A percentile compares a stretch with the other conserved stretches of the same genome.
phyloP scores from a whole-genome alignment of 2,888 invertebrate species.

The Candidula unifasciata region DNA sequence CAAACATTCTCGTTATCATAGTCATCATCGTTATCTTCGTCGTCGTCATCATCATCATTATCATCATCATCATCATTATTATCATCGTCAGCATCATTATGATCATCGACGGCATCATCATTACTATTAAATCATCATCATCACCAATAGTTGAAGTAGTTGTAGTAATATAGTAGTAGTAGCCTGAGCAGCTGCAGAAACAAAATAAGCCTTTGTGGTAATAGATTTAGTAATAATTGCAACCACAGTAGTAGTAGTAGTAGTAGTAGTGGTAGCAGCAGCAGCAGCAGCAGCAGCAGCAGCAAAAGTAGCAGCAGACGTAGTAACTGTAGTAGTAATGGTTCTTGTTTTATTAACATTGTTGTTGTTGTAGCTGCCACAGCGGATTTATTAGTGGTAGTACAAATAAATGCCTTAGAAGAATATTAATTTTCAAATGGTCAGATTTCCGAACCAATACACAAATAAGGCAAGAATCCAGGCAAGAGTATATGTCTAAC shows the following conservation, averaged over 20 bases:
- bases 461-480: too few species aligned
- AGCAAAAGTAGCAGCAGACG: background rate
- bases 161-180: background rate
- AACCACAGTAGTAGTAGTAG: background rate
- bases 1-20: constrained; percentile 50
- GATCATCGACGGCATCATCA: constrained; percentile 34
- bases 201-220: background rate
- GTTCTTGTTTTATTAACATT: background rate
- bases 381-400: too few species aligned
- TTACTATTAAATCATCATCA: background rate
- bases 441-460: too few species aligned
- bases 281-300: background rate
- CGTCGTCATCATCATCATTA: constrained; percentile 50
- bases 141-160: too few species aligned
- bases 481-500: too few species aligned
- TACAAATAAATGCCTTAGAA: too few species aligned
- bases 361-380: too few species aligned
- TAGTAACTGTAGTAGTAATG: background rate
- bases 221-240: background rate
- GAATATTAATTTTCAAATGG: too few species aligned
- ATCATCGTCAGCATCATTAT: constrained; percentile 50
- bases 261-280: background rate
- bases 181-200: background rate
- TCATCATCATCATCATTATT: constrained; percentile 54
- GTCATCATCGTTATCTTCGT: constrained; percentile 53